Conservation (phyloP, 2,113 vertebrate species). For the Dipodomys spectabilis region DNA sequence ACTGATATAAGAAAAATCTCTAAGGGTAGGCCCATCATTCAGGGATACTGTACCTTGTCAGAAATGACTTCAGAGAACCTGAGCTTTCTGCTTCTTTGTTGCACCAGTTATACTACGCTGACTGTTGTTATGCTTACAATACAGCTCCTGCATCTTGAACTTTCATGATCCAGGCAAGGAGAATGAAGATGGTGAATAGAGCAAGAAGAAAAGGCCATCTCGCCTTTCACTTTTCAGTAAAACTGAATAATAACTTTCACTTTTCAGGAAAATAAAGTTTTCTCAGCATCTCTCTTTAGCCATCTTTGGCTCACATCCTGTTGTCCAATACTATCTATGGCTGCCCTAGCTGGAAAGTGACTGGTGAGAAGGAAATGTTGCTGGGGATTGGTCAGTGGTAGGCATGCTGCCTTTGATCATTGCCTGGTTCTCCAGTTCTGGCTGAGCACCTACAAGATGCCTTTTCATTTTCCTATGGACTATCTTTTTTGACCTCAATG, state of each 20-base stretch:
- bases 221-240: background rate
- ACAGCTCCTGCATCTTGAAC: background rate
- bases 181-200: background rate
- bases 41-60: background rate
- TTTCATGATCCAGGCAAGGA: background rate
- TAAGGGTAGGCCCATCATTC: background rate
- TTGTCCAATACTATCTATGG: background rate
- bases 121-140: background rate
- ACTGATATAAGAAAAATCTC: background rate
- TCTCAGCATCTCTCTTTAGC: background rate
- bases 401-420: background rate
- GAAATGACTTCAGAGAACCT: background rate
- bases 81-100: background rate
- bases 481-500: background rate
- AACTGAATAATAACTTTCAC: background rate
- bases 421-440: background rate
- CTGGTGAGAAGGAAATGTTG: background rate
- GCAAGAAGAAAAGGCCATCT: background rate
- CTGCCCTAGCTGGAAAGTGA: background rate
- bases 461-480: background rate
- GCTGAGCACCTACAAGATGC: fast-evolving
- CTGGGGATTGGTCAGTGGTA: background rate
- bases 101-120: background rate
- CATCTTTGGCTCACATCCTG: background rate
- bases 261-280: background rate